Evolutionary conservation across 2,113 vertebrate genomes (phyloP).

Genomic region (Megalops atlanticus): DNA sequence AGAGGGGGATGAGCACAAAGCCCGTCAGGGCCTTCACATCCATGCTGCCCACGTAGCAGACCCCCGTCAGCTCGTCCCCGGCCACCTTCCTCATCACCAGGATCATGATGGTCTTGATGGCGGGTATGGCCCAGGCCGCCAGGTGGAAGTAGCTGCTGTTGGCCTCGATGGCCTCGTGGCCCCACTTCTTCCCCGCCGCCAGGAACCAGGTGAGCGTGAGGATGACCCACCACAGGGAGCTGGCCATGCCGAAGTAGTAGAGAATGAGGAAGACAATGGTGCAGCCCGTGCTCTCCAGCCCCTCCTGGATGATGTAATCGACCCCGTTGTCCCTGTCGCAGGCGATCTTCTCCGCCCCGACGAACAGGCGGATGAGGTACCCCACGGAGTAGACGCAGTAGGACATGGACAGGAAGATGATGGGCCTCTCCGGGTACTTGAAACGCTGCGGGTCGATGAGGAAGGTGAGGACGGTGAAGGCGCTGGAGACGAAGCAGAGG

Average conservation of each 20-base stretch:
- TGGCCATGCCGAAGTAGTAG: slow-evolving; percentile 98
- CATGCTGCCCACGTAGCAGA: slow-evolving; percentile 97
- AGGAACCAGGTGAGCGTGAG: slow-evolving; percentile 95
- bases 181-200: slow-evolving; percentile 96
- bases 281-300: slow-evolving; percentile 95
- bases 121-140: slow-evolving; percentile 93
- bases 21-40: slow-evolving; percentile 89
- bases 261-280: slow-evolving; percentile 95
- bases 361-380: slow-evolving; percentile 92
- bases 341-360: slow-evolving; percentile 89
- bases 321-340: slow-evolving; percentile 92
- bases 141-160: slow-evolving; percentile 98
- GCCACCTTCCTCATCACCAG: slow-evolving; percentile 94
- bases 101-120: slow-evolving; percentile 93
- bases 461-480: slow-evolving; percentile 96
- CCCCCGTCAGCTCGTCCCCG: slow-evolving; percentile 90
- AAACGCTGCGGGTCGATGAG: slow-evolving; percentile 92
- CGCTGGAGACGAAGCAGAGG: slow-evolving; percentile 93
- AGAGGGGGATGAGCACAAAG: slow-evolving; percentile 90
- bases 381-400: slow-evolving; percentile 96
- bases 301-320: slow-evolving; percentile 96
- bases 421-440: slow-evolving; percentile 94
- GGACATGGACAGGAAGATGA: slow-evolving; percentile 98
- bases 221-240: slow-evolving; percentile 97
- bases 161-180: slow-evolving; percentile 95